Base-by-base conservation (phyloP, 2,888 invertebrate genomes). In the Drosophila eohydei region DNA sequence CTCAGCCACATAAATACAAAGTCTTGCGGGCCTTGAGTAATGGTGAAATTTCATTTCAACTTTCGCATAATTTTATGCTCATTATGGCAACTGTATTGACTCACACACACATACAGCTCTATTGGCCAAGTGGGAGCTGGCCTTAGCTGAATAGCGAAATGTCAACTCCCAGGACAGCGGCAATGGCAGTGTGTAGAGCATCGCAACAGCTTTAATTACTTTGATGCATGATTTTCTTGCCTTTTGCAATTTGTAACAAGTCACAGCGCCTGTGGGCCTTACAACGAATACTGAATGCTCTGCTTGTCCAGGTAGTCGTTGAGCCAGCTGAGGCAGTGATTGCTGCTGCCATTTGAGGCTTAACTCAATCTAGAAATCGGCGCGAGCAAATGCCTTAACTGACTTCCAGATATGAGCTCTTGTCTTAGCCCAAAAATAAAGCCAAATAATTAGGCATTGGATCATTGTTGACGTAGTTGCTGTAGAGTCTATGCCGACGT, bases 161-260 rank as follows among this genome's bases (percentile, higher is more conserved):
- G 67, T 61, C 71, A 79, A 81, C 63, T 85, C 88, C 88, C 85
- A 72, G 77, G 88, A 72, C 70, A 71, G 60, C 48, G 73, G 8
- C 66, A 21, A 65, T 65, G 55, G 41, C 56, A 40, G 43, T 67
- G 68, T 38, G 44, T 38, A 50, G 52, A 60, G 59, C 65, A 43
- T 62, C 34, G 66, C 74, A 73, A 64, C 71, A 74, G 80, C 88
- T 83, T 88, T 85, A 85, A 85, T 85, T 85, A 85, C 85, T 83
- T 85, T 88, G 88, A 84, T 84, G 88, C 84, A 84, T 87, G 85
- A 81, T 87, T 87, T 84, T 84, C 66, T 79, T 87, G 79, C 81
- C 83, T 82, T 84, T 87, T 82, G 78, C 78, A 80, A 87, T 84
- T 84, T 87, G 84, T 74, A 44, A 68, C 54, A 30, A 16, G n/a